These are phyloP conservation scores for Limnephilus lunatus DNA, from an alignment of 2,888 invertebrate species.

Conservation along the genomic window DNA sequence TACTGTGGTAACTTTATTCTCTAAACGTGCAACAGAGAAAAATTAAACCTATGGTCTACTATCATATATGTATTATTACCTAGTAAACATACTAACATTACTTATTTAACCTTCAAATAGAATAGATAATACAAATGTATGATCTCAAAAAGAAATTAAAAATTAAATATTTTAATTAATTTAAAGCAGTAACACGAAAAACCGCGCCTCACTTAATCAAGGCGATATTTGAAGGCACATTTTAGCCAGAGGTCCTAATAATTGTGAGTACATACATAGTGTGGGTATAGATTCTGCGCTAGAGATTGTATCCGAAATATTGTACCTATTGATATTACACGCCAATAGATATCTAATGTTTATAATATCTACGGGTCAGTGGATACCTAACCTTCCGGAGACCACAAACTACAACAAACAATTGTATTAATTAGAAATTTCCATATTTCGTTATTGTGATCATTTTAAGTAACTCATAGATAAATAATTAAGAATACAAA, in stretches of 20 bases:
- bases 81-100: no score
- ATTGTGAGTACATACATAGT: slow-evolving; percentile 60
- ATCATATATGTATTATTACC: no score
- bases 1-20: no score
- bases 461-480: no score
- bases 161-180: background rate
- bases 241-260: slow-evolving; percentile 65
- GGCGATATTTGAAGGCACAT: slow-evolving; percentile 62
- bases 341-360: slow-evolving; percentile 54
- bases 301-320: slow-evolving; percentile 61
- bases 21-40: no score
- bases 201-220: slow-evolving; percentile 62
- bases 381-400: slow-evolving; percentile 44
- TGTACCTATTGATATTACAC: slow-evolving; percentile 58
- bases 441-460: no score
- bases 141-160: background rate
- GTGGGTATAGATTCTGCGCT: slow-evolving; percentile 54
- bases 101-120: no score
- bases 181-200: slow-evolving; percentile 14
- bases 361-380: slow-evolving; percentile 54
- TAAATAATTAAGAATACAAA: no score
- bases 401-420: background rate
- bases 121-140: background rate
- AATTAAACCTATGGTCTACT: no score
- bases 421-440: background rate